Conservation (phyloP, 2,888 invertebrate genomes). For the Bembecia ichneumoniformis region DNA sequence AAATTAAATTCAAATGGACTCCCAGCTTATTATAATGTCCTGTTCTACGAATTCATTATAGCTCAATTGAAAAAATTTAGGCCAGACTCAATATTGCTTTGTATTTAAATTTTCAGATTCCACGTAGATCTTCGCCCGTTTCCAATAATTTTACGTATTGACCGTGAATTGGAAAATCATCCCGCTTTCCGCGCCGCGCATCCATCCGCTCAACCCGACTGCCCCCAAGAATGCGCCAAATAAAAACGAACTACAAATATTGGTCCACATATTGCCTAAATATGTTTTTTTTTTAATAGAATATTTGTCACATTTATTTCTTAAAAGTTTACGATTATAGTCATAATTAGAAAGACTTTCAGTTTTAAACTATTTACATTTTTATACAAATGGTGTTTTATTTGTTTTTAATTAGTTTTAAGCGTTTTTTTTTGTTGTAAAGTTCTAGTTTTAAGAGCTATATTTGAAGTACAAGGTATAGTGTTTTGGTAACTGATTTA, state of each 20-base stretch:
- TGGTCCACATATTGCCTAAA: background rate
- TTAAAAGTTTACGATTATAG: background rate
- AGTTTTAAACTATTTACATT: constrained; percentile 17
- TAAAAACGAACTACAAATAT: constrained; percentile 27
- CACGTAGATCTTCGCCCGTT: constrained; percentile 92
- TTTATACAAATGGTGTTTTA: constrained; percentile 15
- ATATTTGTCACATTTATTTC: background rate
- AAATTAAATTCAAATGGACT: too few relatives aligned
- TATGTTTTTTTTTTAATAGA: background rate
- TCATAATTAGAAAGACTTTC: background rate
- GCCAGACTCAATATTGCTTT: too few relatives aligned
- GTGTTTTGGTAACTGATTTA: constrained; percentile 6
- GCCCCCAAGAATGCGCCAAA: constrained; percentile 90
- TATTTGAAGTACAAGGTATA: constrained; percentile 17
- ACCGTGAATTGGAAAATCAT: constrained; percentile 87
- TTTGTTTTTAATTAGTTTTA: constrained; percentile 9
- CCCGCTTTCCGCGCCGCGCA: constrained; percentile 93
- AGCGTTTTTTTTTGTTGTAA: constrained; percentile 2
- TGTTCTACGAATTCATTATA: too few relatives aligned
- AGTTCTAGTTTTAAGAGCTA: background rate
- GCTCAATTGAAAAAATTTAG: too few relatives aligned
- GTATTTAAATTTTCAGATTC: constrained; percentile 74
- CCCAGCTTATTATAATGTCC: too few relatives aligned
- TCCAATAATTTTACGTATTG: constrained; percentile 90
- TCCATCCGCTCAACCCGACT: constrained; percentile 94